phyloP scores from a whole-genome alignment of 2,888 invertebrate species.

The Flabesymbios commensalis region DNA sequence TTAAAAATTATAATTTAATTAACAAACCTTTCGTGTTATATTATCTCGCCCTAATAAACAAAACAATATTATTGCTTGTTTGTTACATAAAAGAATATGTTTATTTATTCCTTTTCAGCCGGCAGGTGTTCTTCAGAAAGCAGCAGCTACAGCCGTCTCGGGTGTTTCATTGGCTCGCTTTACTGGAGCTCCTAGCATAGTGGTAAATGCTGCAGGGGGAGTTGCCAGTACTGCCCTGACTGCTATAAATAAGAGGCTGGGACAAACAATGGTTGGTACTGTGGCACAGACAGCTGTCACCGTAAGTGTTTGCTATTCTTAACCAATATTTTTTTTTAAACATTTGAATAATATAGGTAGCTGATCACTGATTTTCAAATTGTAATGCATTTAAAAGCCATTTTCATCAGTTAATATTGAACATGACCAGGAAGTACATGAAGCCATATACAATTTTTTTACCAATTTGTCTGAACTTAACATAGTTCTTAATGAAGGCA shows the following conservation, averaged over 20 bases:
- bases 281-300: slow-evolving; percentile 1
- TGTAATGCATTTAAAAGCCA: no score
- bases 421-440: no score
- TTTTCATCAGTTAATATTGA: no score
- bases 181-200: slow-evolving; percentile 40
- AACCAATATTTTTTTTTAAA: neutral
- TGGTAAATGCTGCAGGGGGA: slow-evolving; percentile 42
- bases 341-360: neutral
- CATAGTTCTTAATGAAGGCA: no score
- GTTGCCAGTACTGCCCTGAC: slow-evolving; percentile 38
- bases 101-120: slow-evolving; percentile 8
- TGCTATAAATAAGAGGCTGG: slow-evolving; percentile 44
- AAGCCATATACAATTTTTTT: no score
- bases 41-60: no score
- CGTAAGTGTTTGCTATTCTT: slow-evolving; percentile 1
- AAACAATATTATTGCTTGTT: no score
- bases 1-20: no score
- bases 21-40: no score
- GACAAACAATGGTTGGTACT: slow-evolving; percentile 28
- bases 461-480: no score
- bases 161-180: slow-evolving; percentile 42
- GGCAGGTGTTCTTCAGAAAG: slow-evolving; percentile 39
- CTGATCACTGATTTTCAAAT: no score
- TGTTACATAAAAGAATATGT: no score
- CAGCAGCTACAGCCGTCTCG: slow-evolving; percentile 39